Evolutionary conservation across 2,888 invertebrate species (phyloP).

Genomic region (Exocentrus adspersus): DNA sequence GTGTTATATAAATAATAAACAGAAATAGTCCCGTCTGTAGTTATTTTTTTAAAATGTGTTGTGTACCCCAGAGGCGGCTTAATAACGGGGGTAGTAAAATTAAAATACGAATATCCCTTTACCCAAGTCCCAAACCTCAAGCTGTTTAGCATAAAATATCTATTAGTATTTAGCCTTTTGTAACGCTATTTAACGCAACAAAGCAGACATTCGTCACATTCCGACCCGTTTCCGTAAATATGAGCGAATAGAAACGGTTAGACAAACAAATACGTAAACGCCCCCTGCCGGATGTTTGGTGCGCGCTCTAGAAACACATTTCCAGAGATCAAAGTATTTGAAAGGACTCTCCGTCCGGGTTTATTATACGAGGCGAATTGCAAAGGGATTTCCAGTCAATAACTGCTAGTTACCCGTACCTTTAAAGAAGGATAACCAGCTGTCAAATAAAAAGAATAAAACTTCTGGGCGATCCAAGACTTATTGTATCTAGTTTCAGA

Average conservation of each 20-base stretch:
- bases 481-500: too few species aligned
- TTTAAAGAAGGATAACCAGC: too few species aligned
- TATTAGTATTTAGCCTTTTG: not conserved
- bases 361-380: not conserved
- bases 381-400: not conserved
- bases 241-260: not conserved
- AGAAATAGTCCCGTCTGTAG: not conserved
- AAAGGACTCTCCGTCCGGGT: not conserved
- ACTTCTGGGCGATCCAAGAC: too few species aligned
- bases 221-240: slow-evolving; percentile 16
- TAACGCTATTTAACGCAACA: not conserved
- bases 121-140: too few species aligned
- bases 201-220: not conserved
- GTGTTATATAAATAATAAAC: too few species aligned
- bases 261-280: slow-evolving; percentile 3
- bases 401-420: not conserved
- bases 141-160: not conserved
- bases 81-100: too few species aligned
- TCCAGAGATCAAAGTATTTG: not conserved
- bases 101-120: too few species aligned
- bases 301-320: not conserved
- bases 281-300: slow-evolving; percentile 10
- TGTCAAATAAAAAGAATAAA: too few species aligned
- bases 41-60: too few species aligned
- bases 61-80: too few species aligned